A percentile compares a stretch with the other conserved stretches of the same genome.
phyloP scores from a whole-genome alignment of 2,797 vertebrate genomes.

The Pyrrhura leucotis region DNA sequence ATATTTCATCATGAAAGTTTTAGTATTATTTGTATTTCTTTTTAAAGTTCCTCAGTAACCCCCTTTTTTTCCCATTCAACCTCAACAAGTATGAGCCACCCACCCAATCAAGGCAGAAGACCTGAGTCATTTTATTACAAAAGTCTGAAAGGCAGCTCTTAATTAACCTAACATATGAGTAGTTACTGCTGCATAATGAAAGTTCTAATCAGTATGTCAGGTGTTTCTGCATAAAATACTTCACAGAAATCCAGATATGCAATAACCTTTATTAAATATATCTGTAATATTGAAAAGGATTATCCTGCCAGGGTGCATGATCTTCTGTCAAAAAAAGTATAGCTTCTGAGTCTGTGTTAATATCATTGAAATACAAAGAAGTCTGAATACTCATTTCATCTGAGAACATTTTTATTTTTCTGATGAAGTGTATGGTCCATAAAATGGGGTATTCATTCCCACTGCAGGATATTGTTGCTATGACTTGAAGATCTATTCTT shows the following conservation, averaged over 20 bases:
- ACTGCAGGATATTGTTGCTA: neutral
- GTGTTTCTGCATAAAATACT: neutral
- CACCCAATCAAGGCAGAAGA: neutral
- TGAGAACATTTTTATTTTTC: neutral
- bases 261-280: neutral
- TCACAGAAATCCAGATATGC: neutral
- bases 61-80: neutral
- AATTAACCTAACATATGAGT: neutral
- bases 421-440: rapidly evolving
- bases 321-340: neutral
- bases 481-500: neutral
- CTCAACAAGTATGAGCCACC: neutral
- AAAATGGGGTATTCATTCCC: neutral
- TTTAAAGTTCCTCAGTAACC: neutral
- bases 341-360: neutral
- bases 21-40: neutral
- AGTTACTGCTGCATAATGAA: neutral
- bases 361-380: neutral
- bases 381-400: neutral
- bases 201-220: neutral
- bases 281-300: neutral
- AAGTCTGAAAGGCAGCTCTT: neutral
- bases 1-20: neutral
- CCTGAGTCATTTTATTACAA: neutral
- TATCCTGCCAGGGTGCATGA: neutral